Base-by-base conservation (phyloP, 1,140 invertebrate species). In the Spodoptera litura region DNA sequence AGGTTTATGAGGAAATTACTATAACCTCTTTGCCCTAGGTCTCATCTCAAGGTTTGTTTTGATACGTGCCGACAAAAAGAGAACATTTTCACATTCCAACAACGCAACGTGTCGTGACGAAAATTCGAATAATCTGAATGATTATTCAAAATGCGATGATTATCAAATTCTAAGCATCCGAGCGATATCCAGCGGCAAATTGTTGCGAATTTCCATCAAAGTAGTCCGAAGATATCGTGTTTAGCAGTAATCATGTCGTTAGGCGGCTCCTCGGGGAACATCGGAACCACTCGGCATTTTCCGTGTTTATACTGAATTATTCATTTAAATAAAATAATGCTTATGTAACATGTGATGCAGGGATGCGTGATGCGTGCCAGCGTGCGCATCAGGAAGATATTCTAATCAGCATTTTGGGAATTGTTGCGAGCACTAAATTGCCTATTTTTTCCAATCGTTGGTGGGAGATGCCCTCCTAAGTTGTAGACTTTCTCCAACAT, bases 171-270 rank as follows among this genome's bases (percentile, higher is more conserved):
- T 75, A 75, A 75, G 49, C 58, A 75, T 75, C 49, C 12, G 38
- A 74, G 52, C 12, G 6, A 12, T 53, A 51, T 13, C 58, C 51
- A 27, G 44, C 13, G 59, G 59, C 68, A 56, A 73, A 53, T 75
- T 53, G 27, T 53, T 38, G 73, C 73, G 59, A 75, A 75, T 75
- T 75, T 75, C 25, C 49, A 15, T 66, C 15, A 15, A 62, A 53
- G 3, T 49, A 75, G 72, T 62, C 52, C 64, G 49, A 15, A 62
- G 49, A 38, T 51, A 72, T 76, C 74, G 74, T 78, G 78, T 72
- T 74, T 20, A 31, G 70, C 20, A 44, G 62, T 72, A 80, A 80
- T 83, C 78, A 80, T 64, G 77, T 75, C 56, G 73, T 80, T 83
- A 80, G 53, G 31, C 61, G 64, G 53, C 72, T 78, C 70, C 73